Evolutionary conservation across 2,888 invertebrate species (phyloP).

Genomic region (Nomada ferruginata): DNA sequence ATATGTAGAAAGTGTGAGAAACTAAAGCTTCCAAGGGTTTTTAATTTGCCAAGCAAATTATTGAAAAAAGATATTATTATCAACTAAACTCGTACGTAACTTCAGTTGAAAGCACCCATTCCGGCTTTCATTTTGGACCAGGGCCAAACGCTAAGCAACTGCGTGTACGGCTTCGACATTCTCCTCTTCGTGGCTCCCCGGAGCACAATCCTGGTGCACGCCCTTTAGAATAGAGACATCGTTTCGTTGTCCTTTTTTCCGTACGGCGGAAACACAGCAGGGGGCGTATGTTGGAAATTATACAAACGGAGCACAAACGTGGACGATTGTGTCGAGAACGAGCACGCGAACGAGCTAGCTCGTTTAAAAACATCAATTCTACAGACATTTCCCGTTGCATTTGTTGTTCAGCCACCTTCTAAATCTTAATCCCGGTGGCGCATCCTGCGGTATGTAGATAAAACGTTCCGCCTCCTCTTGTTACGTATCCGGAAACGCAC

Average conservation of each 20-base stretch:
- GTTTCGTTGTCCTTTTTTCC: conserved; percentile 6
- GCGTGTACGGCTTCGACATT: conserved; percentile 20
- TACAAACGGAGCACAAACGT: background rate
- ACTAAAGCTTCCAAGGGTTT: no score
- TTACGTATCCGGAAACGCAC: background rate
- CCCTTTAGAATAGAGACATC: conserved; percentile 17
- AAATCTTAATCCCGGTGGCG: no score
- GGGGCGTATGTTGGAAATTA: background rate
- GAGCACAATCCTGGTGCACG: conserved; percentile 8
- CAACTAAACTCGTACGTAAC: background rate
- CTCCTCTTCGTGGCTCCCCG: conserved; percentile 8
- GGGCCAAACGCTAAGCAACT: conserved; percentile 38
- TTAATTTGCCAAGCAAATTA: no score
- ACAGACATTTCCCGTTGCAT: no score
- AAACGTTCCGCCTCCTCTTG: background rate
- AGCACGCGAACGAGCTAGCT: no score
- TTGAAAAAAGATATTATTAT: background rate
- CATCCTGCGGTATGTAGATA: background rate
- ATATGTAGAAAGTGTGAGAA: no score
- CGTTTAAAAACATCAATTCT: no score
- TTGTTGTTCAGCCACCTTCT: no score
- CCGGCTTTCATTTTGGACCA: conserved; percentile 29
- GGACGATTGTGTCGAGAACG: background rate
- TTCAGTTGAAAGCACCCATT: no score
- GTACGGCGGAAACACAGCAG: background rate